phyloP scores from a whole-genome alignment of 2,797 vertebrate genomes.

The Squalus acanthias region DNA sequence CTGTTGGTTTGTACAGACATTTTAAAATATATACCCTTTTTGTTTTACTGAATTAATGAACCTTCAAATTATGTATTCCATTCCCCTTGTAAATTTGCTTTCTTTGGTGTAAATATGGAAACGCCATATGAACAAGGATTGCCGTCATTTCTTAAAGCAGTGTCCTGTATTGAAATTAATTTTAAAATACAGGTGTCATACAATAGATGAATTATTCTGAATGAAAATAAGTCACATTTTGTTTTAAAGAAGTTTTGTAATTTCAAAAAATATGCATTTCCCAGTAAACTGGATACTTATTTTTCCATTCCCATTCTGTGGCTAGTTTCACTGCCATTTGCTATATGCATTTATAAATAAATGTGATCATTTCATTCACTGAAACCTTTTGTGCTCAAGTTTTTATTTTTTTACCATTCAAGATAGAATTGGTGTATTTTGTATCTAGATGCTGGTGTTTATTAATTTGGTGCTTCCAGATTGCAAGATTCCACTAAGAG shows the following conservation, averaged over 20 bases:
- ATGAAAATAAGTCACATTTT: slow-evolving; percentile 54
- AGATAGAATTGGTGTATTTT: neutral
- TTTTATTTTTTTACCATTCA: slow-evolving; percentile 30
- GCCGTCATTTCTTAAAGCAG: slow-evolving; percentile 79
- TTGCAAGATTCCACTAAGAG: neutral
- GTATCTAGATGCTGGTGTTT: neutral
- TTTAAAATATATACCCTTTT: slow-evolving; percentile 68
- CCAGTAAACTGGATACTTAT: slow-evolving; percentile 49
- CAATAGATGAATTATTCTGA: slow-evolving; percentile 41
- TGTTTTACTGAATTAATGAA: slow-evolving; percentile 84
- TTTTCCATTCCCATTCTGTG: slow-evolving; percentile 64
- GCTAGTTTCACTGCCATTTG: slow-evolving; percentile 75
- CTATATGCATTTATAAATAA: slow-evolving; percentile 76
- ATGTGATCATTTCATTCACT: slow-evolving; percentile 70
- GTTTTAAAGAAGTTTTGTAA: slow-evolving; percentile 63
- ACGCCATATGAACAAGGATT: slow-evolving; percentile 76
- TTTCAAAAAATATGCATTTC: slow-evolving; percentile 56
- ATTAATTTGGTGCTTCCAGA: neutral
- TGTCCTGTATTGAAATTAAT: slow-evolving; percentile 74
- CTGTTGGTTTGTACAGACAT: slow-evolving; percentile 90
- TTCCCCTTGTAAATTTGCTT: slow-evolving; percentile 91
- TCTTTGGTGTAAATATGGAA: slow-evolving; percentile 89
- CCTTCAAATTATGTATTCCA: slow-evolving; percentile 82
- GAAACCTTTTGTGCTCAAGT: slow-evolving; percentile 52
- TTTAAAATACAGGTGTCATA: slow-evolving; percentile 52